phyloP scores from a whole-genome alignment of 1,140 invertebrate species.

The Diachasmimorpha longicaudata region DNA sequence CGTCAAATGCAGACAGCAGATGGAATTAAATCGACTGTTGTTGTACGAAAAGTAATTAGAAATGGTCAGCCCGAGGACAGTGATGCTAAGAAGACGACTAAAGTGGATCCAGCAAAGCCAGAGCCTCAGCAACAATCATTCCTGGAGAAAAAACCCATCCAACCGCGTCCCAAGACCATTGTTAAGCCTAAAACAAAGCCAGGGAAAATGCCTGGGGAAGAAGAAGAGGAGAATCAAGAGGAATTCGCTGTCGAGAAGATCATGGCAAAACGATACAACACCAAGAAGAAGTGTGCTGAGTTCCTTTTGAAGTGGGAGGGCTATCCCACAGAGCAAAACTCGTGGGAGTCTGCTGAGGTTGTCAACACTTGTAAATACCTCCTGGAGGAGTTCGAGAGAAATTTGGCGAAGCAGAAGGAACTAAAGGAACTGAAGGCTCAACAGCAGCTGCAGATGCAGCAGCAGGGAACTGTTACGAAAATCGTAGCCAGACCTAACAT shows the following conservation, averaged over 20 bases:
- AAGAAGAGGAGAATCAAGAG: constrained; percentile 60
- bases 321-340: constrained; percentile 75
- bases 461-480: constrained; percentile 31
- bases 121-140: not conserved
- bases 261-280: constrained; percentile 80
- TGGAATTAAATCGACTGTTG: constrained; percentile 24
- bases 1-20: not conserved
- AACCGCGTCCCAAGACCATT: constrained; percentile 50
- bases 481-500: not conserved
- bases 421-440: constrained; percentile 69
- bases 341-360: constrained; percentile 79
- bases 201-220: constrained; percentile 44
- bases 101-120: constrained; percentile 29
- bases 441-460: constrained; percentile 57
- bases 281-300: constrained; percentile 76
- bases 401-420: constrained; percentile 76
- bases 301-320: constrained; percentile 85
- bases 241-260: constrained; percentile 80
- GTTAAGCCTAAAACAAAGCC: constrained; percentile 35
- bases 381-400: constrained; percentile 80
- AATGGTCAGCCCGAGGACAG: constrained; percentile 57
- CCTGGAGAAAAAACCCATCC: constrained; percentile 43
- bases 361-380: constrained; percentile 76
- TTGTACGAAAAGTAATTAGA: constrained; percentile 56
- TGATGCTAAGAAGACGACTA: constrained; percentile 43